Evolutionary conservation across 2,888 invertebrate genomes (phyloP).

Genomic region (Pammene fasciana): DNA sequence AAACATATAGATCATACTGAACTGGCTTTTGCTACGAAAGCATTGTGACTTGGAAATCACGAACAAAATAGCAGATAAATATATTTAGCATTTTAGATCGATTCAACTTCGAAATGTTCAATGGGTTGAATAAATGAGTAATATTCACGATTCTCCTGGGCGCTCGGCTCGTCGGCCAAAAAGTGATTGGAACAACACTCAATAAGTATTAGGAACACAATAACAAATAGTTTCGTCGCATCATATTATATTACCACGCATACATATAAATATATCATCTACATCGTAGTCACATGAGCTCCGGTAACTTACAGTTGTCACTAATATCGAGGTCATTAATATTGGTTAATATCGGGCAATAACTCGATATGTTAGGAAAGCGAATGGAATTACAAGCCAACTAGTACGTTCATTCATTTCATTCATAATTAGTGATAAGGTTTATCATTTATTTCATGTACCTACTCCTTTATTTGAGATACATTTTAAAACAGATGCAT

Average conservation of each 20-base stretch:
- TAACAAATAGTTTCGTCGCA: conserved; percentile 20
- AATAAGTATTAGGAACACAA: conserved; percentile 6
- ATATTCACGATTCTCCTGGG: too few species aligned
- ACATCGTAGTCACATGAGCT: neutral
- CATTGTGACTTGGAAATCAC: too few species aligned
- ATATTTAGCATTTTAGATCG: too few species aligned
- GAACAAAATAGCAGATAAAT: too few species aligned
- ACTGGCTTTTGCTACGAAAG: too few species aligned
- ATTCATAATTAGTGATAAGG: conserved; percentile 33
- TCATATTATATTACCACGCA: neutral
- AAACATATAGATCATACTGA: too few species aligned
- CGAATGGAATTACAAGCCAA: conserved; percentile 1
- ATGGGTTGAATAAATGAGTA: too few species aligned
- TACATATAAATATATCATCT: neutral
- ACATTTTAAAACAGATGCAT: neutral
- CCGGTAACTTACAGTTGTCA: neutral
- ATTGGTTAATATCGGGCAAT: neutral
- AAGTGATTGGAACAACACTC: too few species aligned
- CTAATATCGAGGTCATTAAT: neutral
- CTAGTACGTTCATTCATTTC: conserved; percentile 11
- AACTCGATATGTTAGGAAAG: neutral
- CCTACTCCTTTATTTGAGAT: conserved; percentile 3
- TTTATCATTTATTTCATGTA: conserved; percentile 13
- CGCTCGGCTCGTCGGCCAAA: too few species aligned
- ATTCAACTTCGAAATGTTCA: too few species aligned